Base-by-base conservation (phyloP, 2,888 invertebrate species). In the Leptinotarsa rubiginosa region DNA sequence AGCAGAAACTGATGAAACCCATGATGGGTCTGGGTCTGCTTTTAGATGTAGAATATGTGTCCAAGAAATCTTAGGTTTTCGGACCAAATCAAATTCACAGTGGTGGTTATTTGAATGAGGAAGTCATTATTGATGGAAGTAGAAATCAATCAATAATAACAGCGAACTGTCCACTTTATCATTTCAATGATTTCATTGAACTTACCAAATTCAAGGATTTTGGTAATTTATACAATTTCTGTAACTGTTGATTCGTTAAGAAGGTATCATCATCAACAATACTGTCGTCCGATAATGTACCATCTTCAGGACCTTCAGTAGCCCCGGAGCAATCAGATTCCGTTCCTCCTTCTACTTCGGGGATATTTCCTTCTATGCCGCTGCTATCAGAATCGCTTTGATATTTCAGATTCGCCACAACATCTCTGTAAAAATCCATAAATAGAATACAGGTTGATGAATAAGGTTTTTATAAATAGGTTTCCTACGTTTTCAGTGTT, bases 211-310 rank as follows among this genome's bases (percentile, higher is more conserved):
- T 89, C 70, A 91, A 85, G 73, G 90, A 90, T 83, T 91, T 90
- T 15, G 91, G 91, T 72, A 91, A 84, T 83, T 90, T 90, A 82
- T 91, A 90, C 75, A 91, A 83, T 79, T 90, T 88, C 79, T 87
- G 87, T 65, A 88, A 78, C 77, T 88, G 87, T 67, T 88, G 88
- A 78, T 84, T 88, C 7, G 88, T 88, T n/a, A 88, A 78, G 78
- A 88, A 88, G 77, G 96, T 91, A 85, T 97, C 97, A 71, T 94
- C 92, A 83, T 96, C 96, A 75, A 94, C 93, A 78, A 95, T 95
- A 81, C 93, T 93, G 84, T 93, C 91, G 78, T 91, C 90, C 4
- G 90, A 90, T 72, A 89, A 89, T 62, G 89, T 89, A 18, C 88
- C 88, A 66, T 89, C 88, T 73, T 93, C 92, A 4, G 95, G 95